Percentiles rank a stretch among this genome's conserved stretches.
These are phyloP conservation scores for Drosophila anomelani DNA, from an alignment of 2,888 invertebrate genomes.

Conservation along the genomic window DNA sequence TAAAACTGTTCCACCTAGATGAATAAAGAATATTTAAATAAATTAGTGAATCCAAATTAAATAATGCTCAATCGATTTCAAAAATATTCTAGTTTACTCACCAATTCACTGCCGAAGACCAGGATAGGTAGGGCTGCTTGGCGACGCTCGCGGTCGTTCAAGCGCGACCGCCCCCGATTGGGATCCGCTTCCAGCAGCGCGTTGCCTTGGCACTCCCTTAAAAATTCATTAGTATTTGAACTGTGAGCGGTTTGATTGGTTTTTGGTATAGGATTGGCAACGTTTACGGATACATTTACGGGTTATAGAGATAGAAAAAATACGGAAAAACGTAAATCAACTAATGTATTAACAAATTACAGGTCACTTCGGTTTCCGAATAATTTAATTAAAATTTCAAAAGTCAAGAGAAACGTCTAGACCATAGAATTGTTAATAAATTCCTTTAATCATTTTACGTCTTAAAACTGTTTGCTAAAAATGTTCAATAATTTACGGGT, in stretches of 20 bases:
- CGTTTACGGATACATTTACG: conserved; percentile 57
- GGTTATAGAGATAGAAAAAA: conserved; percentile 54
- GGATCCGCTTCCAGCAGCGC: conserved; percentile 85
- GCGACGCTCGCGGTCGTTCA: conserved; percentile 92
- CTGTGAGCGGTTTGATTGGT: conserved; percentile 83
- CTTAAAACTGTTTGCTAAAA: background rate
- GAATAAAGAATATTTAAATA: background rate
- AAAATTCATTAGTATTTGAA: conserved; percentile 93
- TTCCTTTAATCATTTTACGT: background rate
- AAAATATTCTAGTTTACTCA: conserved; percentile 79
- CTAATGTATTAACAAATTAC: conserved; percentile 25
- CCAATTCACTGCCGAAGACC: conserved; percentile 95
- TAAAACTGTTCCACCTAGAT: conserved; percentile 94
- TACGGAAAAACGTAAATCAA: conserved; percentile 49
- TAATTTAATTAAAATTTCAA: background rate
- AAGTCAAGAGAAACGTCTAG: background rate
- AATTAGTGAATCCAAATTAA: background rate
- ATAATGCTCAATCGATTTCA: background rate
- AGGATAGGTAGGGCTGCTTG: conserved; percentile 95
- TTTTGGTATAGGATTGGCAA: conserved; percentile 66
- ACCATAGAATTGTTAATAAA: background rate
- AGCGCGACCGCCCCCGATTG: conserved; percentile 85
- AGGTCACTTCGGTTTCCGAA: conserved; percentile 16
- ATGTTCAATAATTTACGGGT: background rate
- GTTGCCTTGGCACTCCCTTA: conserved; percentile 88